Percentiles rank a stretch among this genome's conserved stretches.
phyloP scores from a whole-genome alignment of 2,797 vertebrate genomes.

The Hydrocynus forskahlii region DNA sequence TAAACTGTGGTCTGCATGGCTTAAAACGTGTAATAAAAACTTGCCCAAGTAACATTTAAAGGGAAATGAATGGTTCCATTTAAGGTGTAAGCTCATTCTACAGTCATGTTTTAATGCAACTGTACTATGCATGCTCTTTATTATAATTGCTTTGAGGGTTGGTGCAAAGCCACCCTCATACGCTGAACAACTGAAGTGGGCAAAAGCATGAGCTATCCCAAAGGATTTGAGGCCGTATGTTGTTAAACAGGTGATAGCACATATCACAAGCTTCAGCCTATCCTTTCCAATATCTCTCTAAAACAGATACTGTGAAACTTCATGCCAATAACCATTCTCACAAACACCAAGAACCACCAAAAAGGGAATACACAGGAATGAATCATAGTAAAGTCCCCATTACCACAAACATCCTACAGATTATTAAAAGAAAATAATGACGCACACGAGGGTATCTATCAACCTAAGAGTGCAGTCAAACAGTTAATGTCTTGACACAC shows the following conservation, averaged over 20 bases:
- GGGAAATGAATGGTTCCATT: background rate
- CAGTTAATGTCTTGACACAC: background rate
- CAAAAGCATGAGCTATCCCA: background rate
- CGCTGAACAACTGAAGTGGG: background rate
- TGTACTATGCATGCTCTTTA: background rate
- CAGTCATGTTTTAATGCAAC: background rate
- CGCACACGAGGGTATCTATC: too few relatives aligned
- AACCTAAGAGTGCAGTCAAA: background rate
- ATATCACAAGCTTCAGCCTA: background rate
- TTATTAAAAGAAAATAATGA: too few relatives aligned
- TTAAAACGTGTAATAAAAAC: background rate
- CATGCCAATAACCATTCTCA: background rate
- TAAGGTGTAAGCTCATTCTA: background rate
- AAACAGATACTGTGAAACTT: conserved; percentile 2
- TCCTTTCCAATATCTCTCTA: background rate
- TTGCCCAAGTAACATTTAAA: background rate
- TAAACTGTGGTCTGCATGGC: background rate
- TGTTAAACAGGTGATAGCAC: conserved; percentile 21
- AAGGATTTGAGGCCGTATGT: background rate
- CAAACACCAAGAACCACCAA: background rate
- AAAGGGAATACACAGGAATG: background rate
- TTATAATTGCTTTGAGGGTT: background rate
- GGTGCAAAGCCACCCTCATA: conserved; percentile 7
- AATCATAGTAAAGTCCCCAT: background rate
- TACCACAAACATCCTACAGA: background rate